Percentiles rank a stretch among this genome's conserved stretches.
These are phyloP conservation scores for Sylvilagus floridanus DNA, from an alignment of 2,797 vertebrate genomes.

Conservation along the genomic window DNA sequence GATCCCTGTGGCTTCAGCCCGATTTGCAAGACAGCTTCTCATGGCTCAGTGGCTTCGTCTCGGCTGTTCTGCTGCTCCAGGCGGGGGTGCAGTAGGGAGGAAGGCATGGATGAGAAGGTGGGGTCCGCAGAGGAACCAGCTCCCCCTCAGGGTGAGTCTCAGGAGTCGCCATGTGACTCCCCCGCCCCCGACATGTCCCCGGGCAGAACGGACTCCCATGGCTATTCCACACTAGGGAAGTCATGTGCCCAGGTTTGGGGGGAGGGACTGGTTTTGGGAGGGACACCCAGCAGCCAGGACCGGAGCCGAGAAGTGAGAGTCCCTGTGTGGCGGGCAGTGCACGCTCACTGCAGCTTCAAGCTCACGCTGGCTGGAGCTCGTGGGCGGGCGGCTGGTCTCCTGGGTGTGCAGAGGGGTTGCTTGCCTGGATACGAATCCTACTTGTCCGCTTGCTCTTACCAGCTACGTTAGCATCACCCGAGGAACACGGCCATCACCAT, in stretches of 20 bases:
- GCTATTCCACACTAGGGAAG: background rate
- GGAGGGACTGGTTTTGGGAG: background rate
- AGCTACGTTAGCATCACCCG: background rate
- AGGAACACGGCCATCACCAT: background rate
- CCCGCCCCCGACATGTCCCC: background rate
- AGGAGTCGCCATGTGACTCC: background rate
- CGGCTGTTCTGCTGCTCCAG: background rate
- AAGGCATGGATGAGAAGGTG: background rate
- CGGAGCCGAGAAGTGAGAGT: background rate
- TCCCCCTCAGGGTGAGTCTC: background rate
- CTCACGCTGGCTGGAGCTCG: background rate
- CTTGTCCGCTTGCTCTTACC: constrained; percentile 12
- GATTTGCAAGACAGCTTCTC: constrained; percentile 79
- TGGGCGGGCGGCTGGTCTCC: background rate
- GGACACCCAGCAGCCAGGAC: background rate
- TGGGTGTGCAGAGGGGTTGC: background rate
- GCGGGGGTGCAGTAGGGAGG: background rate
- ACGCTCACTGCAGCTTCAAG: background rate
- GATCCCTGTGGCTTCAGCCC: constrained; percentile 25
- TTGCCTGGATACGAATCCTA: background rate
- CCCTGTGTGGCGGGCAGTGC: background rate
- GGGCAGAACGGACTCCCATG: background rate
- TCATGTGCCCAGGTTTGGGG: background rate
- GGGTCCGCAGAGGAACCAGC: too few relatives aligned
- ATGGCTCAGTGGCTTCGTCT: constrained; percentile 60